These are phyloP conservation scores for Pachycephala philippinensis DNA, from an alignment of 2,113 vertebrate genomes.

Conservation along the genomic window DNA sequence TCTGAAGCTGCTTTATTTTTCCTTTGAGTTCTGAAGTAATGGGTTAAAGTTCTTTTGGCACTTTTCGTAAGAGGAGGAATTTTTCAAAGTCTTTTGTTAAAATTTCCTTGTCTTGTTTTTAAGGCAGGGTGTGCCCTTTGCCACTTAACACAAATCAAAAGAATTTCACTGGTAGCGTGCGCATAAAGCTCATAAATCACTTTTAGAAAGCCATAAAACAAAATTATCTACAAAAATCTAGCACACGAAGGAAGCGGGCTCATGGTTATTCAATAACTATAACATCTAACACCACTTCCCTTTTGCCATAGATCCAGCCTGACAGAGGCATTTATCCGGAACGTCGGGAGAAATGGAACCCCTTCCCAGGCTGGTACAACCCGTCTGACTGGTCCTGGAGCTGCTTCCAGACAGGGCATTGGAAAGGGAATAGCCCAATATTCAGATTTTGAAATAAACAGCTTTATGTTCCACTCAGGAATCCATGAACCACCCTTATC, in stretches of 20 bases:
- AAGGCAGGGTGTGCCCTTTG: constrained; percentile 57
- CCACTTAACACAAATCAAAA: constrained; percentile 48
- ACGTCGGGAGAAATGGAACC: neutral
- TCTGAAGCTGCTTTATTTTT: neutral
- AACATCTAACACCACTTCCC: constrained; percentile 36
- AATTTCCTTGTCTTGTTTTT: constrained; percentile 42
- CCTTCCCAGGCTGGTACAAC: neutral
- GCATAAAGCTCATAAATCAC: constrained; percentile 37
- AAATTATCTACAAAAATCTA: constrained; percentile 42
- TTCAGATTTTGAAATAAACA: neutral
- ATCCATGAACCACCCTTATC: neutral
- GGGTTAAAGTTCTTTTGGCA: constrained; percentile 47
- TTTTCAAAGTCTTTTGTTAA: constrained; percentile 51
- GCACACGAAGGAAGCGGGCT: constrained; percentile 47
- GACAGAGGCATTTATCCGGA: neutral
- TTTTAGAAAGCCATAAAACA: constrained; percentile 56
- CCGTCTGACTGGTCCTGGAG: neutral
- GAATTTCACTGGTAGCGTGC: neutral
- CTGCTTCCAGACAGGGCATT: neutral
- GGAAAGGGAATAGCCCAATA: neutral
- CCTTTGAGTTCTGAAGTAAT: neutral
- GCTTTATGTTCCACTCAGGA: neutral
- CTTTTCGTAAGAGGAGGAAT: neutral
- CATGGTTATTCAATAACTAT: constrained; percentile 53
- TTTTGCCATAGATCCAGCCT: neutral